A percentile compares a stretch with the other conserved stretches of the same genome.
phyloP scores from a whole-genome alignment of 2,113 vertebrate genomes.

The Dryoscopus gambensis region DNA sequence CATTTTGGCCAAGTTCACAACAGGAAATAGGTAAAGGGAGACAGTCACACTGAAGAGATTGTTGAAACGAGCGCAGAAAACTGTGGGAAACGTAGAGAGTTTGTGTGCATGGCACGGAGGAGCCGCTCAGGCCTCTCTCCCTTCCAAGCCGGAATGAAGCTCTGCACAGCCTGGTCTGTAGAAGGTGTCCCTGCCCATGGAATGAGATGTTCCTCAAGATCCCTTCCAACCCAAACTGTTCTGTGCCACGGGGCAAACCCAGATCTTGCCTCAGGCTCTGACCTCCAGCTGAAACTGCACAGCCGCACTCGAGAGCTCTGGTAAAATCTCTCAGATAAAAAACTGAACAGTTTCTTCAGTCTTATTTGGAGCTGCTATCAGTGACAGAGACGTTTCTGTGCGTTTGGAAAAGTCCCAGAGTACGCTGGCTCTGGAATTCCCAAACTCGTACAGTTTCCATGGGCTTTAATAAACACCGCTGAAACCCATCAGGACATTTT shows the following conservation, averaged over 20 bases:
- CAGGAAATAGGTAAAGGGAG: background rate
- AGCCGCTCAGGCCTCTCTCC: background rate
- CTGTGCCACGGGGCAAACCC: fast-evolving
- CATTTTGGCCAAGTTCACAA: background rate
- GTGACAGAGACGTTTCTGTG: background rate
- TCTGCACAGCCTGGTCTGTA: fast-evolving
- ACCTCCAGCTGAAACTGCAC: background rate
- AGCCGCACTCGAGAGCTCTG: background rate
- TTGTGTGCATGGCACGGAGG: background rate
- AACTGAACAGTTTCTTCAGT: background rate
- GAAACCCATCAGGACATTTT: background rate
- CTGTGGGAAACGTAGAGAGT: background rate
- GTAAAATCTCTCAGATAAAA: background rate
- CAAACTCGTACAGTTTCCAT: fast-evolving
- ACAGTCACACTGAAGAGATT: background rate
- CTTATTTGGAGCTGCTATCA: background rate
- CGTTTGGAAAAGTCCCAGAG: background rate
- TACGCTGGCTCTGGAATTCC: background rate
- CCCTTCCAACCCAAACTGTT: background rate
- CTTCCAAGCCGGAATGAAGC: background rate
- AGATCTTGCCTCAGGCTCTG: background rate
- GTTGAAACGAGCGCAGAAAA: background rate
- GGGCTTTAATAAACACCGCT: background rate
- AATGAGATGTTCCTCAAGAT: background rate
- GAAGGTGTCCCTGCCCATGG: background rate